phyloP scores from a whole-genome alignment of 2,888 invertebrate species.

The Linnaemya tessellans region DNA sequence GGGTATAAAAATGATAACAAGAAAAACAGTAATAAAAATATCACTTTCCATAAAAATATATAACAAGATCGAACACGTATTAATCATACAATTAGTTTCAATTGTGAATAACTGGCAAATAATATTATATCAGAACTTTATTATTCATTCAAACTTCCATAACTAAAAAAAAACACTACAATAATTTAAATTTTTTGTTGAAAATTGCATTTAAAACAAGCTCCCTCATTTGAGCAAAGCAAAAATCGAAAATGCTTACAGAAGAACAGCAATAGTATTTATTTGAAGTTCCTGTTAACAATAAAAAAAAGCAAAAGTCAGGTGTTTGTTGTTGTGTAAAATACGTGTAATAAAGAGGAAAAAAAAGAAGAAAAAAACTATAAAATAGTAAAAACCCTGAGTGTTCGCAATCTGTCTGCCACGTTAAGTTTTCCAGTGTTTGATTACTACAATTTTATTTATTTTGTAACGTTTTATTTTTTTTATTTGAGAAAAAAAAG shows the following conservation, averaged over 20 bases:
- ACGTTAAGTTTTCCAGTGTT: conserved; percentile 20
- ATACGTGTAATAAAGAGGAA: background rate
- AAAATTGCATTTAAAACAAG: background rate
- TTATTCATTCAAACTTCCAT: background rate
- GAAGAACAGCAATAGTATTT: background rate
- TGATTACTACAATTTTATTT: conserved; percentile 24
- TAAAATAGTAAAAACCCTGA: background rate
- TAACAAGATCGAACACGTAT: too few relatives aligned
- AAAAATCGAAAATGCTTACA: background rate
- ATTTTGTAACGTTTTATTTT: conserved; percentile 31
- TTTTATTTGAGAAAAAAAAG: background rate
- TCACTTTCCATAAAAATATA: too few relatives aligned
- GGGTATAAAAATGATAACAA: too few relatives aligned
- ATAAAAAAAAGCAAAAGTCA: background rate
- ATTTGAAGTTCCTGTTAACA: conserved; percentile 8
- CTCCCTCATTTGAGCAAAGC: background rate
- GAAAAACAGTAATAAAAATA: too few relatives aligned
- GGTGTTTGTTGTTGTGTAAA: background rate
- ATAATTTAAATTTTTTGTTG: background rate
- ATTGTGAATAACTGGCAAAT: too few relatives aligned
- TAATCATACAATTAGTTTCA: too few relatives aligned
- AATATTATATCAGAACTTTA: background rate
- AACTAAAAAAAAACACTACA: background rate
- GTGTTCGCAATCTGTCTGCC: conserved; percentile 14
- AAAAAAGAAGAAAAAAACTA: conserved; percentile 6